Evolutionary conservation across 2,888 invertebrate genomes (phyloP), one percentile per base, ranked within the genome.

Genomic region (Amblyjoppa proteus): DNA sequence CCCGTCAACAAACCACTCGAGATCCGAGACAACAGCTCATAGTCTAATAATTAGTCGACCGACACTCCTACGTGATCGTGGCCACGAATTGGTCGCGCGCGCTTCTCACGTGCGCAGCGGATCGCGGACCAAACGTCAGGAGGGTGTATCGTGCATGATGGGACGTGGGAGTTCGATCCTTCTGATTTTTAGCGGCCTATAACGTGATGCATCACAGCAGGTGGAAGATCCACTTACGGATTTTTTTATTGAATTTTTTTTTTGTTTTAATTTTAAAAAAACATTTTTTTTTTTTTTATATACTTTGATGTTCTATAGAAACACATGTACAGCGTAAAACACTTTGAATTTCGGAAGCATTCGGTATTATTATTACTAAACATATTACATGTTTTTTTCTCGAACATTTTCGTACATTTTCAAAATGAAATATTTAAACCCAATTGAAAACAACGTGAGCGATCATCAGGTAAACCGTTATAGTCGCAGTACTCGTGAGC

Each of bases 391-490:
- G 20, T 20, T 20, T 20, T 20, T 20, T 20, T 34, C 2, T 2
- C 4, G 3, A 34, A 20, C 25, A 28, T 13, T 28, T 28, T 61
- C 58, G 58, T 61, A 13, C 9, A 3, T n/a, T 61, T 49, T 49
- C 31, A 28, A 34, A 34, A 34, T 34, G 1, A 41, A 41, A 7
- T 45, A 61, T 61, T 31, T 66, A 75, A 5, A 20, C 25, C 96
- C 96, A 96, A 56, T 92, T 91, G 81, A 96, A 94, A 16, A 94
- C 91, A 1, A 96, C 95, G 89, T 96, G 96, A 82, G 95, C 95
- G 4, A 96, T 88, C 76, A 96, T 91, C 5, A 97, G 93, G 89
- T 97, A 97, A 1, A 94, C 90, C n/a, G 95, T 95, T 0, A 95
- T 94, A 1, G 95, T 94, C 0, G 94, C 74, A 0, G 96, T 94